phyloP scores from a whole-genome alignment of 2,888 invertebrate genomes.

The Boloria euphrosyne region DNA sequence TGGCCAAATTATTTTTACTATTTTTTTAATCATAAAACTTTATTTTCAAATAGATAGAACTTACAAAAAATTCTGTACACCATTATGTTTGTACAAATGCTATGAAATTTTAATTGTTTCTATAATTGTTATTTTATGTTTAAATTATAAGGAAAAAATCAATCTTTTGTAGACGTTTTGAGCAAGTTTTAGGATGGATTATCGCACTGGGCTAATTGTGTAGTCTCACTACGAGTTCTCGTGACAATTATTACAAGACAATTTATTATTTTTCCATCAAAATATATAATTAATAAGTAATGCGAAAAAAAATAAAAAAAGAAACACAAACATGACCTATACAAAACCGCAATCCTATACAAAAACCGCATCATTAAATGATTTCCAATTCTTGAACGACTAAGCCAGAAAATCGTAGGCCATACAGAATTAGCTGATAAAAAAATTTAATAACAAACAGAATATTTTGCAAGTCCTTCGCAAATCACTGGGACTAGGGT shows the following conservation, averaged over 20 bases:
- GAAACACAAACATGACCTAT: too few species aligned
- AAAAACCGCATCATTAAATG: not conserved
- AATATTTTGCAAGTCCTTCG: slow-evolving; percentile 71
- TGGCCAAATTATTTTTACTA: slow-evolving; percentile 6
- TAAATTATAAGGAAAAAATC: not conserved
- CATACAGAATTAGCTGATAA: slow-evolving; percentile 14
- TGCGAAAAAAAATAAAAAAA: too few species aligned
- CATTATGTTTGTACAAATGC: not conserved
- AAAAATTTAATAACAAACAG: slow-evolving; percentile 62
- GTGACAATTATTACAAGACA: too few species aligned
- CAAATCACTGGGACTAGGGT: slow-evolving; percentile 33
- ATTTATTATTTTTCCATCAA: too few species aligned
- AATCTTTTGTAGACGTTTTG: slow-evolving; percentile 26
- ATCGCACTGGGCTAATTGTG: slow-evolving; percentile 32
- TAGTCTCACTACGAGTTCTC: slow-evolving; percentile 23
- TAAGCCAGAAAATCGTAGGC: slow-evolving; percentile 16
- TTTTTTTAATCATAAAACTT: slow-evolving; percentile 1
- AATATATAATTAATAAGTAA: too few species aligned
- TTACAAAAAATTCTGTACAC: not conserved
- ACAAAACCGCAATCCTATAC: too few species aligned
- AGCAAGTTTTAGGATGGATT: slow-evolving; percentile 36
- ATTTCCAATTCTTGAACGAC: slow-evolving; percentile 9
- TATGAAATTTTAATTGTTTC: not conserved
- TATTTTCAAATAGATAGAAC: not conserved
- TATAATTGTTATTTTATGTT: not conserved